A percentile compares a stretch with the other conserved stretches of the same genome.
phyloP scores from a whole-genome alignment of 2,888 invertebrate species.

The Gari tellinella region DNA sequence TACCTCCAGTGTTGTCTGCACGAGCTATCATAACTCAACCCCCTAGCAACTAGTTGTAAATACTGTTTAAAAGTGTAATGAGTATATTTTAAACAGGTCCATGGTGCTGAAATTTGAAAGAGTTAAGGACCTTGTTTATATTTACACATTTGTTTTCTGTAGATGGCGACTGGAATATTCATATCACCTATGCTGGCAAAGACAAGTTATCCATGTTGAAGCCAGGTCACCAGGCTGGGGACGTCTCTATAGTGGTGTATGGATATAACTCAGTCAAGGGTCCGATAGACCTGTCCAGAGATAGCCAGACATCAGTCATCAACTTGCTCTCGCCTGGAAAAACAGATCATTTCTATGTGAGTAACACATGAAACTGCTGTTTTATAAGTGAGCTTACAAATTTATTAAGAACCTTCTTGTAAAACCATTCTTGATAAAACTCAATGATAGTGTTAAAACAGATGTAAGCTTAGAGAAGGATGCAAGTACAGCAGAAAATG shows the following conservation, averaged over 20 bases:
- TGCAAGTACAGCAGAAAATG: no score
- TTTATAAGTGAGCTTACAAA: background rate
- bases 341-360: slow-evolving; percentile 70
- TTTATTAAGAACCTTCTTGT: background rate
- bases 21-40: no score
- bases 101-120: no score
- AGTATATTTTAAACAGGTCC: no score
- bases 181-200: slow-evolving; percentile 66
- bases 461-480: no score
- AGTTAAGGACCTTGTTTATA: no score
- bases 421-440: no score
- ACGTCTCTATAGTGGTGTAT: slow-evolving; percentile 72
- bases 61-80: no score
- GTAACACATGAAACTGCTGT: no score
- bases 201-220: slow-evolving; percentile 62
- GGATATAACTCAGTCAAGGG: slow-evolving; percentile 70
- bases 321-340: slow-evolving; percentile 67
- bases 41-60: no score
- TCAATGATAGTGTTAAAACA: no score
- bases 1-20: no score
- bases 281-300: slow-evolving; percentile 67
- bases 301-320: slow-evolving; percentile 47
- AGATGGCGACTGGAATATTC: slow-evolving; percentile 74
- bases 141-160: slow-evolving; percentile 19
- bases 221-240: slow-evolving; percentile 57